Conservation (phyloP, 2,888 invertebrate species). For the Trisateles emortualis region DNA sequence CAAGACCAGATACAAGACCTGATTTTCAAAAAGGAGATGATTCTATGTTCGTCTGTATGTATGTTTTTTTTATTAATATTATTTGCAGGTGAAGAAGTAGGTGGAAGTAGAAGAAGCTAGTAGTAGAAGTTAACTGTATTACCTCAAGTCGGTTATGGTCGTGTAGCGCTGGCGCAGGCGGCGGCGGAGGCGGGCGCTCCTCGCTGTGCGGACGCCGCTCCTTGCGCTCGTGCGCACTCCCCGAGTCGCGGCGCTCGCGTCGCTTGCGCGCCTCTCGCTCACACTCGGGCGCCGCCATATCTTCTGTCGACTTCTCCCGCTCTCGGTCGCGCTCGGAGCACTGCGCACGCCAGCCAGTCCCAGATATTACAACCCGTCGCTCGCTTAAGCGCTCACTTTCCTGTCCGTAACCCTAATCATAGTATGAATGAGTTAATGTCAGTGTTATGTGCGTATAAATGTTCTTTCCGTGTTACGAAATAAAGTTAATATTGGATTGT, state of each 20-base stretch:
- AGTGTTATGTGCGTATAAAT: slow-evolving; percentile 63
- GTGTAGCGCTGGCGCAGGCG: slow-evolving; percentile 78
- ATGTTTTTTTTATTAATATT: no score
- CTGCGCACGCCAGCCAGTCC: slow-evolving; percentile 83
- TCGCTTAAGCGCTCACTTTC: slow-evolving; percentile 81
- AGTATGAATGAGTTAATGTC: slow-evolving; percentile 62
- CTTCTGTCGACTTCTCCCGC: slow-evolving; percentile 74
- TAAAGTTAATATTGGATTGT: slow-evolving; percentile 48
- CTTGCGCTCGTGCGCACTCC: slow-evolving; percentile 81
- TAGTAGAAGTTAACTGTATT: slow-evolving; percentile 14
- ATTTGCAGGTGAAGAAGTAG: neutral
- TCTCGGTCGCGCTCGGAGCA: slow-evolving; percentile 75
- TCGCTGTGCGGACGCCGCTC: slow-evolving; percentile 81
- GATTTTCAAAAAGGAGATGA: no score
- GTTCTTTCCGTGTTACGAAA: slow-evolving; percentile 42
- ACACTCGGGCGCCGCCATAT: slow-evolving; percentile 85
- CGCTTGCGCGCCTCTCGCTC: slow-evolving; percentile 88
- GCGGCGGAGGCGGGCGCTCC: slow-evolving; percentile 77
- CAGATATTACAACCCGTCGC: slow-evolving; percentile 81
- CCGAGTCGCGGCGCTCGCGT: slow-evolving; percentile 88
- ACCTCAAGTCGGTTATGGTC: slow-evolving; percentile 82
- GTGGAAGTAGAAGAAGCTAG: neutral
- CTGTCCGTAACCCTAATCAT: slow-evolving; percentile 81
- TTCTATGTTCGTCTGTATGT: no score
- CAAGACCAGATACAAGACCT: no score